phyloP scores from a whole-genome alignment of 2,113 vertebrate genomes.

The Siphamia tubifer region DNA sequence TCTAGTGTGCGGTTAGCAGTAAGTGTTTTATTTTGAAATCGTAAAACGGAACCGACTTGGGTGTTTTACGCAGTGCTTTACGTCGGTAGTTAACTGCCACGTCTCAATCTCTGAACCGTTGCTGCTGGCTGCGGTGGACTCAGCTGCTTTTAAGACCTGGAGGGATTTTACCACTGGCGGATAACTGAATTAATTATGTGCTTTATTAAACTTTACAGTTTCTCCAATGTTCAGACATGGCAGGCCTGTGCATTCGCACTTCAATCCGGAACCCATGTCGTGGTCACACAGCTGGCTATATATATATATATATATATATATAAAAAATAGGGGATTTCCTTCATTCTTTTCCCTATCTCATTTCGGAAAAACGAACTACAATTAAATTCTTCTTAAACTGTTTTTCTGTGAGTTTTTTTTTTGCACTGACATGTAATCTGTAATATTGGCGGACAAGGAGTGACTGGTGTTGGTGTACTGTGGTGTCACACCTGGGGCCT shows the following conservation, averaged over 20 bases:
- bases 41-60: accelerated
- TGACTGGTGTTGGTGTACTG: slow-evolving; percentile 7
- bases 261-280: slow-evolving; percentile 39
- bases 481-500: not conserved
- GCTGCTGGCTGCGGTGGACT: not conserved
- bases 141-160: not conserved
- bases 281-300: slow-evolving; percentile 24
- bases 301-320: too few species aligned
- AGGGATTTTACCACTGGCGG: not conserved
- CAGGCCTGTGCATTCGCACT: not conserved
- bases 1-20: accelerated
- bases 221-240: not conserved
- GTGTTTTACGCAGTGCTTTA: not conserved
- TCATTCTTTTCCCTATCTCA: not conserved
- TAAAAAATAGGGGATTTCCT: slow-evolving; percentile 52
- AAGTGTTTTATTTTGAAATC: slow-evolving; percentile 38
- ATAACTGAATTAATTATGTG: not conserved
- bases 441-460: not conserved
- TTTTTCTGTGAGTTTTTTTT: too few species aligned
- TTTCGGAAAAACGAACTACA: not conserved
- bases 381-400: not conserved
- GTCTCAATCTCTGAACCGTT: slow-evolving; percentile 70
- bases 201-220: not conserved
- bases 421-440: slow-evolving; percentile 18
- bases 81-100: slow-evolving; percentile 70